Base-by-base conservation (phyloP, 2,797 vertebrate genomes). In the Calcarius lapponicus region DNA sequence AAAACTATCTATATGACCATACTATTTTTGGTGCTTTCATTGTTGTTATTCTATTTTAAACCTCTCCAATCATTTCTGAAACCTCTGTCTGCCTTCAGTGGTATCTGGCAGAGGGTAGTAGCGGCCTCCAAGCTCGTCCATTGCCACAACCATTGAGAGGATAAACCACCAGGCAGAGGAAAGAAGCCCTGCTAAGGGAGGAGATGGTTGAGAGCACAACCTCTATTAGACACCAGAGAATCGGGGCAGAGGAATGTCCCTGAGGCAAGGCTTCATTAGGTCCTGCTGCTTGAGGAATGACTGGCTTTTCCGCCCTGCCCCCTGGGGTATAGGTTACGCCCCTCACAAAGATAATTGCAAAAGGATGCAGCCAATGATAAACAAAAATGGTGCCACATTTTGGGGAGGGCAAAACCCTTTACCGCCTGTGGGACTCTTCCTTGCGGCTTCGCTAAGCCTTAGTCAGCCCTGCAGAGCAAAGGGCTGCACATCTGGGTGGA, bases 211-310 rank as follows among this genome's bases (percentile, higher is more conserved):
- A 50, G 67, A 93, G 78, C 29, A 11, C 80, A 95, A 36, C 57
- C 66, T 82, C 75, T 89, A 87, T 91, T 54, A 96, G 88, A 82
- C 92, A 73, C 76, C 88, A 89, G 94, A 92, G 90, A 94, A 94
- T 88, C 80, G 56, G 78, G 48, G 43, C 62, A 86, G 36, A 93
- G 74, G 90, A 96, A 95, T 92, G 88, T 34, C 83, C 86, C 90
- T 8, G 73, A 91, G 92, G 93, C 78, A 19, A 87, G 67, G 56
- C 65, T 94, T 95, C 82, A 80, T 93, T 84, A 95, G 80, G 90
- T 95, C 95, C 95, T 87, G 90, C 93, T 94, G 92, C 93, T 94
- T 80, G 70, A 95, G 90, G 94, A 97, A 96, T 92, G 90, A 88
- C 56, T 90, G 93, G 88, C 88, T 95, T 79, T 96, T 95, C 96